These are phyloP conservation scores for Lophochroa leadbeateri DNA, from an alignment of 2,113 vertebrate genomes.

Conservation along the genomic window DNA sequence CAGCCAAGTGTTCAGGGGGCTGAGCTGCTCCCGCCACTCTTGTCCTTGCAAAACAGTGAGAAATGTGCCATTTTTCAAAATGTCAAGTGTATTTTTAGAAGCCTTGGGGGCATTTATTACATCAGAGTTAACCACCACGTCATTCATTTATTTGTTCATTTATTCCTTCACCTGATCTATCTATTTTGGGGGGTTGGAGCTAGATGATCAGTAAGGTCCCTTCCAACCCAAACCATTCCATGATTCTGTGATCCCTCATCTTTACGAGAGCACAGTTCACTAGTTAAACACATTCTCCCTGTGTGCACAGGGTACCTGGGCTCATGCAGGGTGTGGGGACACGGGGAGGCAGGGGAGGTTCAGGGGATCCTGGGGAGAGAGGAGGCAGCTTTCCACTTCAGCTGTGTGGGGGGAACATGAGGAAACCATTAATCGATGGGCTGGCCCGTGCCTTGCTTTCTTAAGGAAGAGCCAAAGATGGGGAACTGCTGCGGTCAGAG, in stretches of 20 bases:
- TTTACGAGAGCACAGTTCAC: neutral
- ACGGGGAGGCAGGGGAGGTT: fast-evolving
- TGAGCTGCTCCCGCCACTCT: neutral
- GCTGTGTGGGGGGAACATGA: neutral
- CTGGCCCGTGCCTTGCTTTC: neutral
- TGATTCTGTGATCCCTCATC: neutral
- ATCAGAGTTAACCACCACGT: neutral
- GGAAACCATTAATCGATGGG: conserved; percentile 57
- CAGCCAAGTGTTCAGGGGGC: neutral
- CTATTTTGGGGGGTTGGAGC: neutral
- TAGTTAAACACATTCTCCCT: neutral
- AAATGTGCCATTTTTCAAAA: neutral
- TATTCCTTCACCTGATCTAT: neutral
- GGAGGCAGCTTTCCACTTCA: neutral
- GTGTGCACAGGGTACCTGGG: fast-evolving
- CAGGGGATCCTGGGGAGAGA: neutral
- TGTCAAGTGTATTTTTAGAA: neutral
- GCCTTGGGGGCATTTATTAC: neutral
- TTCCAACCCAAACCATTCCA: neutral
- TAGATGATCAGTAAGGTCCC: neutral
- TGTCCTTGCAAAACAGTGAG: neutral
- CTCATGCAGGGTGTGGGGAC: fast-evolving
- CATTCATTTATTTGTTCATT: neutral
- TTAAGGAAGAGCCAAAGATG: conserved; percentile 39
- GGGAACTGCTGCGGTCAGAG: conserved; percentile 18